Conservation (phyloP, 2,888 invertebrate species). For the Temnothorax rugatulus region DNA sequence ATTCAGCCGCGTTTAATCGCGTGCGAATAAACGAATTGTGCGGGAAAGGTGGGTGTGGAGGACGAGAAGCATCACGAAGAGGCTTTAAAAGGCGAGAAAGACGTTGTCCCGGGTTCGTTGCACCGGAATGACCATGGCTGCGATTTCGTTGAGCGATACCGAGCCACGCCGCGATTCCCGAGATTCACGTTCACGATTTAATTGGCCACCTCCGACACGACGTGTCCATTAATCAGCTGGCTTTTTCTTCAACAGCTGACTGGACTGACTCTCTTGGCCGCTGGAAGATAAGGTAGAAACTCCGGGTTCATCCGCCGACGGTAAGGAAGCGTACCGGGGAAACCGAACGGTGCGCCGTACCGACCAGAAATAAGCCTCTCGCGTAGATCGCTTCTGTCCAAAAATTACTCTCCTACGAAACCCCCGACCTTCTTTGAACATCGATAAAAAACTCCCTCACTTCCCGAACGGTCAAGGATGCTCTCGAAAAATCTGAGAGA, state of each 20-base stretch:
- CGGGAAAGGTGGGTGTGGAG: neutral
- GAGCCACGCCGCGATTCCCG: neutral
- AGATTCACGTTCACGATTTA: neutral
- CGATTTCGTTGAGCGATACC: neutral
- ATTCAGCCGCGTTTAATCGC: neutral
- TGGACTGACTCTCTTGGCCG: slow-evolving; percentile 72
- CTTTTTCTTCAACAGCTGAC: slow-evolving; percentile 37
- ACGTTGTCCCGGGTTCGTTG: slow-evolving; percentile 54
- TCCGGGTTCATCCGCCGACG: slow-evolving; percentile 72
- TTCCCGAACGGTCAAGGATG: neutral
- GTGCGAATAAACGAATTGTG: neutral
- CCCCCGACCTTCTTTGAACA: neutral
- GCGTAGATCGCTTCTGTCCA: neutral
- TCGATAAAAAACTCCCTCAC: neutral
- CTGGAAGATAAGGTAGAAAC: slow-evolving; percentile 78
- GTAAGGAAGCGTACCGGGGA: slow-evolving; percentile 74
- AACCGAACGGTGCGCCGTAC: slow-evolving; percentile 56
- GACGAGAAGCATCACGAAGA: neutral
- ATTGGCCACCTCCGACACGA: slow-evolving; percentile 6
- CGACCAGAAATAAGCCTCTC: slow-evolving; percentile 59
- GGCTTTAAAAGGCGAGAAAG: slow-evolving; percentile 6
- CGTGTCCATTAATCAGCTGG: slow-evolving; percentile 12
- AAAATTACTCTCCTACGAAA: slow-evolving; percentile 3
- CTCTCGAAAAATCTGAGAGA: too few relatives aligned
- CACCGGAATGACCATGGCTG: slow-evolving; percentile 44